Conservation (phyloP, 2,797 vertebrate species). For the Garrulus glandarius region DNA sequence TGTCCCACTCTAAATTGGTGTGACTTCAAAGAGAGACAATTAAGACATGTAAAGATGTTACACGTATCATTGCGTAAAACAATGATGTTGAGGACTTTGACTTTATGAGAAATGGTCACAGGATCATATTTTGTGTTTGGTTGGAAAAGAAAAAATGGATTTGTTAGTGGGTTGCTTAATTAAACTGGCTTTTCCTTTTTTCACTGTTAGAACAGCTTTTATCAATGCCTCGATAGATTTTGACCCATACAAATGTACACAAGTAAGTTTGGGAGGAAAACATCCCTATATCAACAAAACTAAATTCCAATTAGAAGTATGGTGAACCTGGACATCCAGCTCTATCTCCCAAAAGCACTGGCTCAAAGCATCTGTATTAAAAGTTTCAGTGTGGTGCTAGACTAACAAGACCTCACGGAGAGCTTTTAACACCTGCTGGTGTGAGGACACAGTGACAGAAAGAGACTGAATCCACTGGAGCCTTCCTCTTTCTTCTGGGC, state of each 20-base stretch:
- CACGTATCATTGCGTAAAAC: not conserved
- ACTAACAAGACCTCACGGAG: not conserved
- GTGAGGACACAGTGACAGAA: not conserved
- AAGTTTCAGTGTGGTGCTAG: not conserved
- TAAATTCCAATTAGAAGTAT: not conserved
- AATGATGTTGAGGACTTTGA: not conserved
- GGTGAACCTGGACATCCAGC: not conserved
- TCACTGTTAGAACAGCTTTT: not conserved
- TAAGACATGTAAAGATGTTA: not conserved
- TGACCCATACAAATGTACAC: not conserved
- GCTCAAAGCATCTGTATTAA: not conserved
- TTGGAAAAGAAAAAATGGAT: not conserved
- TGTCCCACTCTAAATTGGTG: not conserved
- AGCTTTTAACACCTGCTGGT: not conserved
- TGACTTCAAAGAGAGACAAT: not conserved
- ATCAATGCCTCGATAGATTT: not conserved
- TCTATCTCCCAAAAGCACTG: not conserved
- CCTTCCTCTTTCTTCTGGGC: not conserved
- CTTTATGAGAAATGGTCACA: not conserved
- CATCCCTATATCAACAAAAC: not conserved
- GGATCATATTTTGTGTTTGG: not conserved
- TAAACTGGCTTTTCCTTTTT: not conserved
- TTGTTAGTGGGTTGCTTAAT: not conserved
- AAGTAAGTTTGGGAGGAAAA: not conserved
- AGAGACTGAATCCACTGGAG: not conserved